Conservation (phyloP, 92 coral and sea anemone species). For the Epizoanthus ramosus region DNA sequence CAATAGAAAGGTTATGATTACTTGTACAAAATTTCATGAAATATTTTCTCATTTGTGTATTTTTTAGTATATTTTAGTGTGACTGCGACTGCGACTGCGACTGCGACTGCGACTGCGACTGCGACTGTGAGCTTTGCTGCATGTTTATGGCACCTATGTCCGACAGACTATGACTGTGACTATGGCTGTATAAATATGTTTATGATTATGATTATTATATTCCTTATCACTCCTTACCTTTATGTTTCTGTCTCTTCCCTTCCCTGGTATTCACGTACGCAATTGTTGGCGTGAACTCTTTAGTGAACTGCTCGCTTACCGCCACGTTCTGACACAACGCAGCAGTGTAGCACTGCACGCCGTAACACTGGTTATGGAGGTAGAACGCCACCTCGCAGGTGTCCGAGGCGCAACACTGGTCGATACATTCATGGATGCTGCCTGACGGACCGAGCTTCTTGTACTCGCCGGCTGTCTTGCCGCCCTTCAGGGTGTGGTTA, state of each 20-base stretch:
- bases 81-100: not conserved
- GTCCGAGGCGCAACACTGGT: conserved; percentile 77
- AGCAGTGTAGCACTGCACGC: conserved; percentile 90
- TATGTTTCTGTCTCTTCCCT: conserved; percentile 67
- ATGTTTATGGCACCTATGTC: too few relatives aligned
- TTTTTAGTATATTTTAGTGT: not conserved
- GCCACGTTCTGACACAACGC: conserved; percentile 90
- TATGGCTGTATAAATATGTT: not conserved
- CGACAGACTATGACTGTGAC: not conserved
- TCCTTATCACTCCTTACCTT: conserved; percentile 56
- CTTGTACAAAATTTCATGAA: too few relatives aligned
- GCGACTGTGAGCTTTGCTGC: not conserved
- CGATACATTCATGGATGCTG: conserved; percentile 88
- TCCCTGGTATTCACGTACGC: conserved; percentile 88
- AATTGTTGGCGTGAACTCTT: conserved; percentile 73
- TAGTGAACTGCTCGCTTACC: conserved; percentile 51
- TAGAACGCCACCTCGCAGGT: conserved; percentile 89
- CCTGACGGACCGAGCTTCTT: conserved; percentile 77
- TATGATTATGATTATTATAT: not conserved
- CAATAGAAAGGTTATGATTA: too few relatives aligned
- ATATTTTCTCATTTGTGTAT: too few relatives aligned
- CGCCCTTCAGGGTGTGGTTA: conserved; percentile 90
- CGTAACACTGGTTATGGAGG: conserved; percentile 76
- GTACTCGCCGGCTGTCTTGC: conserved; percentile 85
- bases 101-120: too few relatives aligned